phyloP scores from a whole-genome alignment of 1,140 invertebrate species.

The Trinorchestia longiramus region DNA sequence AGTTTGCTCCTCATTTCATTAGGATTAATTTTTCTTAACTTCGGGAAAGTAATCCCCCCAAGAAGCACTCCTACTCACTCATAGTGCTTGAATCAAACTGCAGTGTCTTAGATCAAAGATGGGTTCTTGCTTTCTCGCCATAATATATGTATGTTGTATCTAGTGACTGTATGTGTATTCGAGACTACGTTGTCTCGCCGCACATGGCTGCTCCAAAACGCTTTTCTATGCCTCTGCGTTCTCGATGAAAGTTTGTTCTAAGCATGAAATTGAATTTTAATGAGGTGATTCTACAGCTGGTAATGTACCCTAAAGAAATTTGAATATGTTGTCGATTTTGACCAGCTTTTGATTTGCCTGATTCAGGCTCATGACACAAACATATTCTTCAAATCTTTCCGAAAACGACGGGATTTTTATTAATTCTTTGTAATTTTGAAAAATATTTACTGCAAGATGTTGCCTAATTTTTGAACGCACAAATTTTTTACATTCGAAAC shows the following conservation, averaged over 20 bases:
- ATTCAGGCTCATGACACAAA: background rate
- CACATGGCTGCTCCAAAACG: background rate
- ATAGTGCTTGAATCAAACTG: no score
- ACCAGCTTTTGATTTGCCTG: background rate
- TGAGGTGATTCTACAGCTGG: background rate
- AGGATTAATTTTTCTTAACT: background rate
- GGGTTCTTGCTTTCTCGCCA: no score
- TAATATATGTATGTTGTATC: no score
- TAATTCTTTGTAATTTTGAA: background rate
- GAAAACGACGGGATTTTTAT: background rate
- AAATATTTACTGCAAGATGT: background rate
- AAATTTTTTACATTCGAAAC: background rate
- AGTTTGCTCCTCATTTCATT: background rate
- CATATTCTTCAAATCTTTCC: background rate
- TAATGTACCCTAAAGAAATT: background rate
- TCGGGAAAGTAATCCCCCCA: background rate
- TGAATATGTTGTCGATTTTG: background rate
- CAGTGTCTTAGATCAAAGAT: no score
- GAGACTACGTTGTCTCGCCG: background rate
- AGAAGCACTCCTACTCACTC: no score
- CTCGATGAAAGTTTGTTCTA: background rate
- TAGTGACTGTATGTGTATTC: background rate
- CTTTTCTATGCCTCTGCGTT: background rate
- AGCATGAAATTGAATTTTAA: background rate
- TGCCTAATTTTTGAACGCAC: background rate